Conservation (phyloP, 2,797 vertebrate genomes). For the Phalloptychus januarius region DNA sequence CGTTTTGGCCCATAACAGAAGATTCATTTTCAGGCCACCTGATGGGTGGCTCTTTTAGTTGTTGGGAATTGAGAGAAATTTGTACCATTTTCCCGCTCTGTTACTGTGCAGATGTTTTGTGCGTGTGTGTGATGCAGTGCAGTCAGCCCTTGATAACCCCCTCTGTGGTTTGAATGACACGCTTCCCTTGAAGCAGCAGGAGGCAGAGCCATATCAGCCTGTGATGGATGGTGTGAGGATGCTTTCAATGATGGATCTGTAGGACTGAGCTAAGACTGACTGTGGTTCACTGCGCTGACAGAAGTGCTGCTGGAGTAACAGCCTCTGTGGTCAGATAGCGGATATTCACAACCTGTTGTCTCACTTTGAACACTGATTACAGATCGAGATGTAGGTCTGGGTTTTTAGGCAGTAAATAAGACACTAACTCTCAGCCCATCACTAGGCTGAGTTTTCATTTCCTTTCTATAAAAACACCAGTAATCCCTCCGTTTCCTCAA, state of each 20-base stretch:
- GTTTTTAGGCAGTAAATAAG: constrained; percentile 1
- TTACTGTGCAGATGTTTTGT: constrained; percentile 23
- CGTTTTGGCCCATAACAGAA: not conserved
- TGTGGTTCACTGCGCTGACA: constrained; percentile 51
- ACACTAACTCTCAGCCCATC: not conserved
- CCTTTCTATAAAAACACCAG: constrained; percentile 41
- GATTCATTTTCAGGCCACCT: not conserved
- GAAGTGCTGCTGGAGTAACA: constrained; percentile 21
- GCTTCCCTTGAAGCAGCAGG: constrained; percentile 52
- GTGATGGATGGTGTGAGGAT: constrained; percentile 67
- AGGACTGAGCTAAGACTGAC: constrained; percentile 38
- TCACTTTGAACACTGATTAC: constrained; percentile 36
- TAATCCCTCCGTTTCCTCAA: constrained; percentile 23
- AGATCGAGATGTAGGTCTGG: constrained; percentile 16
- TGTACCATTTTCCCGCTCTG: constrained; percentile 1
- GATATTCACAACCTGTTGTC: constrained; percentile 30
- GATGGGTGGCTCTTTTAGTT: constrained; percentile 32
- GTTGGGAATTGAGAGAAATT: constrained; percentile 27
- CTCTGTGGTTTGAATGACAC: constrained; percentile 64
- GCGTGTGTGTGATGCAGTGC: constrained; percentile 26
- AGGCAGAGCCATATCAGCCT: constrained; percentile 52
- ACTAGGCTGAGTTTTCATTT: constrained; percentile 9
- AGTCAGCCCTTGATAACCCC: constrained; percentile 46
- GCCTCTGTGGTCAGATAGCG: constrained; percentile 36
- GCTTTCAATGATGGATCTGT: constrained; percentile 62